A percentile compares a stretch with the other conserved stretches of the same genome.
These are phyloP conservation scores for Lathamus discolor DNA, from an alignment of 2,113 vertebrate genomes.

Conservation along the genomic window DNA sequence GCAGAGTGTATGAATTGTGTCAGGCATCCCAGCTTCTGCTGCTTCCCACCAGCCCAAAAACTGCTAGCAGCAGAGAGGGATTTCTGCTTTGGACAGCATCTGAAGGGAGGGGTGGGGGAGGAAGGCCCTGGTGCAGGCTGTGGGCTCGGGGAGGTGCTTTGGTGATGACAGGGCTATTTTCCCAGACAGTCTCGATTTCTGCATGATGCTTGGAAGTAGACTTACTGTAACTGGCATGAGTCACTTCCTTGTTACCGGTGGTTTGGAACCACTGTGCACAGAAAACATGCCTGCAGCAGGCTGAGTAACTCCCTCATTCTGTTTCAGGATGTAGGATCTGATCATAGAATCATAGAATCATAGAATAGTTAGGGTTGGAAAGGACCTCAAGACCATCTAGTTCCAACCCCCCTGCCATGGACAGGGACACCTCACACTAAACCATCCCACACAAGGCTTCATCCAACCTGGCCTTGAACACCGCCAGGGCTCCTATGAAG, in stretches of 20 bases:
- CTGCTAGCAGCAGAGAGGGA: neutral
- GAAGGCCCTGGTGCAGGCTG: neutral
- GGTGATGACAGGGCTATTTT: neutral
- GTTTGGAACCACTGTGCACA: neutral
- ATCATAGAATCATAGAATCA: too few relatives aligned
- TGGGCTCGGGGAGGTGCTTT: neutral
- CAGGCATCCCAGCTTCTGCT: neutral
- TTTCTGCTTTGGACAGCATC: neutral
- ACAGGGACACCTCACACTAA: too few relatives aligned
- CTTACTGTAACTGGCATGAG: conserved; percentile 26
- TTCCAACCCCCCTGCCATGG: too few relatives aligned
- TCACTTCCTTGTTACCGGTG: conserved; percentile 26
- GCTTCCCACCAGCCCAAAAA: neutral
- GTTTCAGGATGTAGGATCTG: neutral
- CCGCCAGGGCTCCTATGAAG: neutral
- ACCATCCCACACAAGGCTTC: too few relatives aligned
- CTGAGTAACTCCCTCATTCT: neutral
- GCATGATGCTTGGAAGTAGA: conserved; percentile 1
- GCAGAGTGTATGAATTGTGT: neutral
- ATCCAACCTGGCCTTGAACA: too few relatives aligned
- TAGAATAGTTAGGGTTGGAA: too few relatives aligned
- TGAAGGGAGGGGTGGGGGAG: neutral
- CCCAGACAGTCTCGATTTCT: conserved; percentile 27
- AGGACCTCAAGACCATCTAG: too few relatives aligned
- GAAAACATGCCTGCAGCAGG: neutral